Evolutionary conservation across 2,113 vertebrate species (phyloP), one percentile per base, ranked within the genome.

Genomic region (Odocoileus virginianus): DNA sequence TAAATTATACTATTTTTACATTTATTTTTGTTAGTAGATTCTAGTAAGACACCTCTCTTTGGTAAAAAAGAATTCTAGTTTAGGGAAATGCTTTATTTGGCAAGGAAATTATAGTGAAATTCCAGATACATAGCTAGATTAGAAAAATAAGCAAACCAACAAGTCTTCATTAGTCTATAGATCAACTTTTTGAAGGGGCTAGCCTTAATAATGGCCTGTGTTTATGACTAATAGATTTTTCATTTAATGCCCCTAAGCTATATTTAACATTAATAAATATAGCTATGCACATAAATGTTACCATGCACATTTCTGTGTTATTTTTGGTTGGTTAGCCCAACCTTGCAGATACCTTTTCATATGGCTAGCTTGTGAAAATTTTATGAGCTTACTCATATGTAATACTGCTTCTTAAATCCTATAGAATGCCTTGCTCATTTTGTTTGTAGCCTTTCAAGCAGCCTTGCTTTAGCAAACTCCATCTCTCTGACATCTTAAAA

Each of bases 321-420:
- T 94, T 94, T 97, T 96, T 81, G 87, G 87, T 90, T 97, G 92
- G 92, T 89, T 97, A 91, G 40, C 74, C 93, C 96, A 97, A 1
- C 97, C 87, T 96, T 97, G 91, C 94, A 97, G 97, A 97, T 97
- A 89, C n/a, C 43, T 96, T 91, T 91, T 98, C 43, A 74, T 93
- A 74, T 28, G 71, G 47, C 89, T 91, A 82, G 16, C 85, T 67
- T 96, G 58, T 90, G 76, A 91, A 90, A 58, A 43, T 88, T 84
- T 61, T 67, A 79, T 89, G 79, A 86, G 45, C 67, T 92, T 92
- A 85, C 27, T 95, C 61, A 90, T n/a, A 61, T 33, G 15, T 85
- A 93, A 54, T 43, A 36, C 45, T 47, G 47, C 78, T 96, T 96
- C 94, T 93, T 97, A 94, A 54, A 78, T n/a, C 55, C 33, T 93